Conservation (phyloP, 2,888 invertebrate genomes). For the Halictus quadricinctus region DNA sequence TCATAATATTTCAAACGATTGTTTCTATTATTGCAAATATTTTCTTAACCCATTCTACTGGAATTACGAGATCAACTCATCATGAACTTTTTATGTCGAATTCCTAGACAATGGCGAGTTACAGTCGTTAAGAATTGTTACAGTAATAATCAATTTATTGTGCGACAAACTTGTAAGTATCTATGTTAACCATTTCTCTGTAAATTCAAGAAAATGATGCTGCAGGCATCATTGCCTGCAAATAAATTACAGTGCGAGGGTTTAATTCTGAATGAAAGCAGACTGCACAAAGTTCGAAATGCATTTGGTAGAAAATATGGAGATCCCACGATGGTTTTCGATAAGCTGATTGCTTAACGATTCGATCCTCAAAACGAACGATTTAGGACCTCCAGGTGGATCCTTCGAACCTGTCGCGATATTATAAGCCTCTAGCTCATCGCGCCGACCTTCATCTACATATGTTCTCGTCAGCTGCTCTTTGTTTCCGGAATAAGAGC, state of each 20-base stretch:
- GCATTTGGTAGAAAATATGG: background rate
- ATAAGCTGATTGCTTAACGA: background rate
- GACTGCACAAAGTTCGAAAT: background rate
- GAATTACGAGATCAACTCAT: background rate
- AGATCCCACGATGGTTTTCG: background rate
- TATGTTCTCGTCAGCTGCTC: constrained; percentile 85
- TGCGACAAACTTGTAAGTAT: background rate
- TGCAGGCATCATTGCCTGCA: background rate
- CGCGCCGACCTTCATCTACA: constrained; percentile 83
- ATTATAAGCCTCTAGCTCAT: constrained; percentile 53
- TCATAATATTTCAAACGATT: background rate
- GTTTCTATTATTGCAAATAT: background rate
- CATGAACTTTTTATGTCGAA: no score
- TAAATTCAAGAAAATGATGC: background rate
- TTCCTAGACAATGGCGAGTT: background rate
- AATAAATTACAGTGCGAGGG: background rate
- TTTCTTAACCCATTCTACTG: background rate
- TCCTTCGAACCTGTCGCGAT: constrained; percentile 41
- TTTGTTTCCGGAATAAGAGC: constrained; percentile 86
- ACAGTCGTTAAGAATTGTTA: background rate
- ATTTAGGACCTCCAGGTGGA: constrained; percentile 9
- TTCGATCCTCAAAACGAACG: background rate
- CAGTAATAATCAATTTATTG: background rate
- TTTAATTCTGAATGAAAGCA: background rate
- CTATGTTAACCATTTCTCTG: background rate